Evolutionary conservation across 2,888 invertebrate genomes (phyloP).

Genomic region (Smittia aterrima): DNA sequence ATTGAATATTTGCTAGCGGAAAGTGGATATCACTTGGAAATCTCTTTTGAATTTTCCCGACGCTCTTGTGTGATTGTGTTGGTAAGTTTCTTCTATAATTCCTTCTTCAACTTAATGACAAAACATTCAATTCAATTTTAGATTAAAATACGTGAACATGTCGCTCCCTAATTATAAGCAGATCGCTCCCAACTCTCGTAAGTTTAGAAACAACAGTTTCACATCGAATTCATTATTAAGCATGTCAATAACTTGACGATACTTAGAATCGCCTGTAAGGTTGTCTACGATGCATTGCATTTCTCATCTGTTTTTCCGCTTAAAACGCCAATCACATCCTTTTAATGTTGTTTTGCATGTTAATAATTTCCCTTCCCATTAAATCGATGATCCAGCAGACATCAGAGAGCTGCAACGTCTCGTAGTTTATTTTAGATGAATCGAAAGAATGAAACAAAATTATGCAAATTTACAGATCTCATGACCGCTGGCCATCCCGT

Average conservation of each 20-base stretch:
- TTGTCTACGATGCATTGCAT: background rate
- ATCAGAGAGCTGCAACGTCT: background rate
- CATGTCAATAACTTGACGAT: too few species aligned
- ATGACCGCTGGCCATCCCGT: constrained; percentile 78
- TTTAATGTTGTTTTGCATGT: constrained; percentile 9
- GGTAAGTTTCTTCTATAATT: background rate
- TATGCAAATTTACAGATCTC: constrained; percentile 49
- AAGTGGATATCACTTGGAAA: too few species aligned
- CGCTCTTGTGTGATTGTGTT: background rate
- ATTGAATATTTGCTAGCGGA: too few species aligned
- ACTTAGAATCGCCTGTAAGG: background rate
- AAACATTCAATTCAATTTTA: background rate
- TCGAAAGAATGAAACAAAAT: constrained; percentile 10
- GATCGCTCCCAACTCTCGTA: constrained; percentile 28
- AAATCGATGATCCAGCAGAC: background rate
- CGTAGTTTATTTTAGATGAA: background rate
- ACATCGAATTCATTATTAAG: too few species aligned
- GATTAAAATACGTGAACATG: background rate
- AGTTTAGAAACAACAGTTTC: too few species aligned
- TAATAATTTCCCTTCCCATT: background rate
- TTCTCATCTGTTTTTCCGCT: background rate
- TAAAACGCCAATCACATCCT: background rate
- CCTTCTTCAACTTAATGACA: background rate
- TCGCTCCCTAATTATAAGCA: constrained; percentile 38
- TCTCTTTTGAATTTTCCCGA: too few species aligned